Evolutionary conservation across 2,888 invertebrate species (phyloP).

Genomic region (Yponomeuta plumbellus): DNA sequence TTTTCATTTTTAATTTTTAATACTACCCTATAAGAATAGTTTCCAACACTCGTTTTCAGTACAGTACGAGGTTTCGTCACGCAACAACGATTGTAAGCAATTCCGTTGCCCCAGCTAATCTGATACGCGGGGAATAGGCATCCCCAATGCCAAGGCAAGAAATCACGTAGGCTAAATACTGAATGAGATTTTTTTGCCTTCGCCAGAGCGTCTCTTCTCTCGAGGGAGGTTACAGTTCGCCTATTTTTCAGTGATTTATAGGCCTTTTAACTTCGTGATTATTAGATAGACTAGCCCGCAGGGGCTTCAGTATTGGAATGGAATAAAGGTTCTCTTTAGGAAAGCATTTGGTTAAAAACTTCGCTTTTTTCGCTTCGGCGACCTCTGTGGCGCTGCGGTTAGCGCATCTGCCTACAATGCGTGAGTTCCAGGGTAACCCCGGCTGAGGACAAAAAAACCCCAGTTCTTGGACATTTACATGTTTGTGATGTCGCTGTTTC

Average conservation of each 20-base stretch:
- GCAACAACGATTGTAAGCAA: not conserved
- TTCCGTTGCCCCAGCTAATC: not conserved
- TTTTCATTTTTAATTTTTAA: too few relatives aligned
- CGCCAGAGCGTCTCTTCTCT: not conserved
- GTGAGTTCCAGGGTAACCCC: too few relatives aligned
- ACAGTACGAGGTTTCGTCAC: not conserved
- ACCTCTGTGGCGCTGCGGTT: too few relatives aligned
- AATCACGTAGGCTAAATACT: not conserved
- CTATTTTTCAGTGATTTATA: constrained; percentile 3
- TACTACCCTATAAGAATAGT: too few relatives aligned
- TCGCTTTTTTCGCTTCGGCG: too few relatives aligned
- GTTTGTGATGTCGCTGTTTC: too few relatives aligned
- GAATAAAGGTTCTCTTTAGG: not conserved
- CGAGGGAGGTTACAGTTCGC: constrained; percentile 1
- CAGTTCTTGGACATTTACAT: too few relatives aligned
- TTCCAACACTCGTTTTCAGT: too few relatives aligned
- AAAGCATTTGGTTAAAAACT: not conserved
- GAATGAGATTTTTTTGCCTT: constrained; percentile 4
- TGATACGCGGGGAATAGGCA: not conserved
- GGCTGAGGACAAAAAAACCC: too few relatives aligned
- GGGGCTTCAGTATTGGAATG: not conserved
- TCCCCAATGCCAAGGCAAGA: not conserved
- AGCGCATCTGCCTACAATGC: too few relatives aligned
- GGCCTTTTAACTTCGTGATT: constrained; percentile 10
- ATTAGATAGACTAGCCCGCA: constrained; percentile 5